These are phyloP conservation scores for Rhopilema esculentum DNA, from an alignment of 30 jellyfish, hydroid and myxozoan genomes.

Conservation along the genomic window DNA sequence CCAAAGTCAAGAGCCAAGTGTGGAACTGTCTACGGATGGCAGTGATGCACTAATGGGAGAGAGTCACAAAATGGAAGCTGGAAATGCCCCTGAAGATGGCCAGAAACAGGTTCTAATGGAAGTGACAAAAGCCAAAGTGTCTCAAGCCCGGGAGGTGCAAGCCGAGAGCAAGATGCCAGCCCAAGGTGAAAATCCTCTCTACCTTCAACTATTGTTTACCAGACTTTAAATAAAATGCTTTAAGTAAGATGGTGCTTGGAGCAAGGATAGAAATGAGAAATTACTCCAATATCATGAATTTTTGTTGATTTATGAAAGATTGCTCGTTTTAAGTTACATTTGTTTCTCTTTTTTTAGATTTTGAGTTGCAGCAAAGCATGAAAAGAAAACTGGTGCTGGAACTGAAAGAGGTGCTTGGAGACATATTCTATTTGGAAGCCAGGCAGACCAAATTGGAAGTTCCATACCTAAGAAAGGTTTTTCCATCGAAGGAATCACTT, in stretches of 20 bases:
- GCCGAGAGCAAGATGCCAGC: background rate
- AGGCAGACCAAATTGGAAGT: background rate
- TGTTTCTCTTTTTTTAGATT: background rate
- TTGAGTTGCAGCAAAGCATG: background rate
- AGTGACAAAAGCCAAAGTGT: background rate
- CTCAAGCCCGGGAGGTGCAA: no score
- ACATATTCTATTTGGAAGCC: background rate
- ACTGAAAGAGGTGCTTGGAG: background rate
- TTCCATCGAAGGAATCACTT: background rate
- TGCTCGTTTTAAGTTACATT: background rate
- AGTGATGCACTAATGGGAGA: no score
- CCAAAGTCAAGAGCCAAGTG: background rate
- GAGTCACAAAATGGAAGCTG: background rate
- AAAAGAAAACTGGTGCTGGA: background rate
- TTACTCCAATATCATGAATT: background rate
- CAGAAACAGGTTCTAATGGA: background rate
- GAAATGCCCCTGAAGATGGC: background rate
- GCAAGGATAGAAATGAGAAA: no score
- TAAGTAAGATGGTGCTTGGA: no score
- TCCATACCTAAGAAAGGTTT: background rate
- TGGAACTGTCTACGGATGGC: background rate
- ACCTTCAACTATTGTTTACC: background rate
- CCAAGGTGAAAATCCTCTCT: background rate
- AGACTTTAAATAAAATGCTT: no score
- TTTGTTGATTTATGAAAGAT: background rate